Evolutionary conservation across 2,797 vertebrate species (phyloP).

Genomic region (Psittacula derbiana): DNA sequence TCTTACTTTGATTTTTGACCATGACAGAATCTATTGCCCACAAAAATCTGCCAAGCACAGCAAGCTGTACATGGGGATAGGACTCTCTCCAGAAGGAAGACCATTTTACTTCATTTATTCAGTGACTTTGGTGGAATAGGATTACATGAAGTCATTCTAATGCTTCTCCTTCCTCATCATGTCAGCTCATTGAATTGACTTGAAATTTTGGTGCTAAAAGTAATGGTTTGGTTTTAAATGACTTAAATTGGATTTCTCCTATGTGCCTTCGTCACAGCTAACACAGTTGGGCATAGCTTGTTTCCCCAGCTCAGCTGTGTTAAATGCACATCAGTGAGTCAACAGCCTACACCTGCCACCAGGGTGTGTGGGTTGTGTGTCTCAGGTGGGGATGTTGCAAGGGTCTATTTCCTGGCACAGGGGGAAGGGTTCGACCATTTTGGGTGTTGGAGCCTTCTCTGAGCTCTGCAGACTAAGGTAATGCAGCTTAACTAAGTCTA

Average conservation of each 20-base stretch:
- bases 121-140: neutral
- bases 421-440: accelerated
- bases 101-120: neutral
- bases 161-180: neutral
- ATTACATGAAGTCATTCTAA: neutral
- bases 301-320: neutral
- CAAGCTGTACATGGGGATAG: neutral
- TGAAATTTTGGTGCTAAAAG: neutral
- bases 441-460: neutral
- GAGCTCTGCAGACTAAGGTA: neutral
- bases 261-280: neutral
- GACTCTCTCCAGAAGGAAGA: neutral
- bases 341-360: neutral
- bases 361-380: accelerated
- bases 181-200: neutral
- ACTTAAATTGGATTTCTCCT: neutral
- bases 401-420: accelerated
- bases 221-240: neutral
- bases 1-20: neutral
- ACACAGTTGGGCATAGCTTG: neutral
- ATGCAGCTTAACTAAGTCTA: neutral
- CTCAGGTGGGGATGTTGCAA: neutral
- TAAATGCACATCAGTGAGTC: neutral
- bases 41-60: neutral
- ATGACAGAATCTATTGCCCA: neutral